Base-by-base conservation (phyloP, 2,888 invertebrate species). In the Augiades crinisus region DNA sequence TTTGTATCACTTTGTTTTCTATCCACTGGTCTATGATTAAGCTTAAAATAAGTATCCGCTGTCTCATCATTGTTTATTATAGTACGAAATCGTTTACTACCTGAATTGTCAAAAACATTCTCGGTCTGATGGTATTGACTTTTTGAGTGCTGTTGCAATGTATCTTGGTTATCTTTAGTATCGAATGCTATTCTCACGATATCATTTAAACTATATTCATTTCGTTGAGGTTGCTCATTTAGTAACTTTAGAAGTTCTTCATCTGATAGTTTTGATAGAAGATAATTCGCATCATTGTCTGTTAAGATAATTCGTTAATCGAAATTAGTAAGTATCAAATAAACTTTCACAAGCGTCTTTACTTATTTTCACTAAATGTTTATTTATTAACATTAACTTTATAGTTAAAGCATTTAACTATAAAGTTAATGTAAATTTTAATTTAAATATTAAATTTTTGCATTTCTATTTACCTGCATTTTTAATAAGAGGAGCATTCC, bases 191-290 rank as follows among this genome's bases (percentile, higher is more conserved):
- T 60, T 56, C 73, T 72, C 1, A 79, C 60, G 47, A 82, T 61
- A 58, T 87, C 82, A 19, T 72, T 75, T 33, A 81, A 56, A 60
- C 75, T 72, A 56, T 78, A 85, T 59, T 75, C 74, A 38, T 60
- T 68, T 58, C 75, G 81, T 38, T 69, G 70, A 2, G 84, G 80
- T 59, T 80, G 75, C 16, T 74, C 68, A 24, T 69, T 78, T 31
- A 88, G 65, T 33, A 88, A 61, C 54, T 75, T 77, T 27, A 87
- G 59, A 8, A 88, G 69, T 44, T 85, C 81, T 34, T 75, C 68
- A 49, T 88, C 84, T 6, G 82, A 72, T 56, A 88, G 64, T 61
- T 85, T 86, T 1, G 88, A 84, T 36, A 88, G 69, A 44, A 87
- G 58, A 59, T 79, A 82, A 1, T 77, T 75, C 5, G 68, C 70